Evolutionary conservation across 2,797 vertebrate genomes (phyloP).

Genomic region (Ambastaia sidthimunki): DNA sequence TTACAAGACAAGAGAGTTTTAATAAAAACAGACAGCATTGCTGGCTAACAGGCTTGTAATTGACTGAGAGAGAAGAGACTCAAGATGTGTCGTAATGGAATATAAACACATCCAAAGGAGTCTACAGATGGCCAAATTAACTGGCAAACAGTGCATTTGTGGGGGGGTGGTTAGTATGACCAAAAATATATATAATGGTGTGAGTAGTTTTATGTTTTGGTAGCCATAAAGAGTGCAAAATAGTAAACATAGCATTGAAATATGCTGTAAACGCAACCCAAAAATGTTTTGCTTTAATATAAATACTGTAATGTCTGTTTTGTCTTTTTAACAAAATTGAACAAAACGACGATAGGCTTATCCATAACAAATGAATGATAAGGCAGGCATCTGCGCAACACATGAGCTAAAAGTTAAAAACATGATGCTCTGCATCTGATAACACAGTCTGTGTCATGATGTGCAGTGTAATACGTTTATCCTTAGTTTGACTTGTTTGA

Average conservation of each 20-base stretch:
- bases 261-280: too few relatives aligned
- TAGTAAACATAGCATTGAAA: too few relatives aligned
- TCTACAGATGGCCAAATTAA: constrained; percentile 42
- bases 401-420: too few relatives aligned
- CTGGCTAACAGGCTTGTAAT: constrained; percentile 49
- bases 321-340: too few relatives aligned
- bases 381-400: too few relatives aligned
- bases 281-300: too few relatives aligned
- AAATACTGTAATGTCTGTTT: too few relatives aligned
- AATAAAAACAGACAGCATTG: constrained; percentile 54
- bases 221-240: too few relatives aligned
- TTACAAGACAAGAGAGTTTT: constrained; percentile 57
- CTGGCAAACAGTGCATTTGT: constrained; percentile 49
- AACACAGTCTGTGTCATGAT: neutral
- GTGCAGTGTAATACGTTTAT: neutral
- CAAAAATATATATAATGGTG: too few relatives aligned
- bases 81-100: constrained; percentile 41
- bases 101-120: constrained; percentile 20
- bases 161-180: neutral
- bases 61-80: constrained; percentile 53
- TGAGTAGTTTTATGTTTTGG: too few relatives aligned
- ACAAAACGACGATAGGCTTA: too few relatives aligned
- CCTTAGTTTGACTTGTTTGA: neutral
- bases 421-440: neutral
- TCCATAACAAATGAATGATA: too few relatives aligned